Conservation (phyloP, 2,113 vertebrate species). For the Strix uralensis region DNA sequence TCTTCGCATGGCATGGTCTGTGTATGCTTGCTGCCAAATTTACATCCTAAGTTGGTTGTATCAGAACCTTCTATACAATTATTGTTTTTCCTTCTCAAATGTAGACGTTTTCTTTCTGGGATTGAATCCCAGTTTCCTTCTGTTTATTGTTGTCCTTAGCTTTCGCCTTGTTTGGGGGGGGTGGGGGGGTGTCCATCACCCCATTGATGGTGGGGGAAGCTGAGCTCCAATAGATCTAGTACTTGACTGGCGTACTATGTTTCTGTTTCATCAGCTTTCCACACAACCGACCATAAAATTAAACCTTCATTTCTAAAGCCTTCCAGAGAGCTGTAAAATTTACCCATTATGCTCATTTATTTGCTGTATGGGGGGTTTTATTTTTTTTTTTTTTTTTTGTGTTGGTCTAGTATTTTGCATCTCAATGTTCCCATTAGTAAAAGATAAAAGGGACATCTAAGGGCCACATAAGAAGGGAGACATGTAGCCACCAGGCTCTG, state of each 20-base stretch:
- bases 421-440: neutral
- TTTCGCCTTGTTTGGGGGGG: fast-evolving
- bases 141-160: neutral
- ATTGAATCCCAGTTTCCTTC: neutral
- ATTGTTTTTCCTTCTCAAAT: neutral
- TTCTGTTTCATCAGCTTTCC: conserved; percentile 12
- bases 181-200: neutral
- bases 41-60: neutral
- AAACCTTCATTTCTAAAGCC: neutral
- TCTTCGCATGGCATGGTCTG: neutral
- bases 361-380: neutral
- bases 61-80: neutral
- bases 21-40: fast-evolving
- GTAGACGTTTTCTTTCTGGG: neutral
- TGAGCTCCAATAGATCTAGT: neutral
- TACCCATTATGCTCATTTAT: neutral
- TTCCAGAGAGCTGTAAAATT: neutral
- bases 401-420: neutral
- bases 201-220: neutral
- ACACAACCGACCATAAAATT: neutral
- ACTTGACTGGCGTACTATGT: neutral
- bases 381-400: neutral
- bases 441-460: conserved; percentile 4
- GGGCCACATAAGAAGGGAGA: neutral
- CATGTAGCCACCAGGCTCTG: neutral